Evolutionary conservation across 2,113 vertebrate species (phyloP).

Genomic region (Zosterops hypoxanthus): DNA sequence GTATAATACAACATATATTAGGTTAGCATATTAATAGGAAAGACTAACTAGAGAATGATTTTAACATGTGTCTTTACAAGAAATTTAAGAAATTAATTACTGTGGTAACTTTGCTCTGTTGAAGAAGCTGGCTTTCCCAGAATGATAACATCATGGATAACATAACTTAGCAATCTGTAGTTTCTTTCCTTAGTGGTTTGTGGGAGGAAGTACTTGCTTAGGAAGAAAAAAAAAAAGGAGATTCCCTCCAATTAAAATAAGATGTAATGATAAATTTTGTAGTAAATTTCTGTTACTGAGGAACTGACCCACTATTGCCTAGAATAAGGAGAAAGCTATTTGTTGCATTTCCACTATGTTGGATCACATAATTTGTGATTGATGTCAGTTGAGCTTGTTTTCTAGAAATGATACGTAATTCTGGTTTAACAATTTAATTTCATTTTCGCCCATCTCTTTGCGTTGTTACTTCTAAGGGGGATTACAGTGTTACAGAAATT

Average conservation of each 20-base stretch:
- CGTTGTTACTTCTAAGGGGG: not conserved
- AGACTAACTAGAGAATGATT: not conserved
- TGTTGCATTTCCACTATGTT: too few species aligned
- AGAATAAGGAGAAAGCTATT: too few species aligned
- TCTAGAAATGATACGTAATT: too few species aligned
- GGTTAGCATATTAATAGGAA: not conserved
- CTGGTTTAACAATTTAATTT: too few species aligned
- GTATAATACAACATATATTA: not conserved
- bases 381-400: too few species aligned
- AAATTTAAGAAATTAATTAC: slow-evolving; percentile 14
- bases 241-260: not conserved
- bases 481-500: not conserved
- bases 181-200: slow-evolving; percentile 19
- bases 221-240: not conserved
- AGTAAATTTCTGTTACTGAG: too few species aligned
- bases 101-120: slow-evolving; percentile 4
- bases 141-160: slow-evolving; percentile 56
- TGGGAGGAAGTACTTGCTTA: slow-evolving; percentile 37
- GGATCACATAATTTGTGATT: too few species aligned
- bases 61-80: not conserved
- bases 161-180: not conserved
- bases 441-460: not conserved
- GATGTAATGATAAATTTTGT: not conserved
- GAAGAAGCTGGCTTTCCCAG: slow-evolving; percentile 20
- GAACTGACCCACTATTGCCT: too few species aligned